Conservation (phyloP, 37 sponge, comb jelly and placozoan genomes). For the Petrosia ficiformis region DNA sequence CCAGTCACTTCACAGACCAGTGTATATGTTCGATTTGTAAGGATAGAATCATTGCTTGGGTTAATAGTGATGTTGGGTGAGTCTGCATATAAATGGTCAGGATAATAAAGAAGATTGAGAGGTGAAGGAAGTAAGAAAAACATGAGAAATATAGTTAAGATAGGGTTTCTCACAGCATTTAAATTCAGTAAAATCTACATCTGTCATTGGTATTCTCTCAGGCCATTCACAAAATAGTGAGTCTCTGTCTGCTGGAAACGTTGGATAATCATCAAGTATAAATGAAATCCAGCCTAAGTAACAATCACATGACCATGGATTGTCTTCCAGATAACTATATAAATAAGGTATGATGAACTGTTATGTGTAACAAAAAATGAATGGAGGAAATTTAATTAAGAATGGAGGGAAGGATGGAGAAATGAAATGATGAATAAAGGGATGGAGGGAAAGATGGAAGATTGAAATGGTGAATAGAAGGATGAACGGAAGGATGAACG, state of each 20-base stretch:
- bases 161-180: neutral
- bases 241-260: neutral
- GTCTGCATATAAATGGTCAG: slow-evolving; percentile 12
- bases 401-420: no score
- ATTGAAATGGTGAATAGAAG: no score
- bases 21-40: slow-evolving; percentile 29
- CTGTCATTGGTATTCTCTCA: neutral
- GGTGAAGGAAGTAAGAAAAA: neutral
- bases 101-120: neutral
- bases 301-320: slow-evolving; percentile 76
- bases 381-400: no score
- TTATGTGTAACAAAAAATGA: no score
- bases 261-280: neutral
- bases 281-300: slow-evolving; percentile 14
- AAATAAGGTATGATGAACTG: no score
- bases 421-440: no score
- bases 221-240: neutral
- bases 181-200: neutral
- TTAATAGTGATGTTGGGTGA: slow-evolving; percentile 23
- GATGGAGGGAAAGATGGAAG: no score
- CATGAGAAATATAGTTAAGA: neutral
- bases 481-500: no score
- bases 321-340: slow-evolving; percentile 34
- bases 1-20: slow-evolving; percentile 40
- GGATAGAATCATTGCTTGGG: slow-evolving; percentile 37